Evolutionary conservation across 2,797 vertebrate genomes (phyloP).

Genomic region (Melanotaenia maccullochi): DNA sequence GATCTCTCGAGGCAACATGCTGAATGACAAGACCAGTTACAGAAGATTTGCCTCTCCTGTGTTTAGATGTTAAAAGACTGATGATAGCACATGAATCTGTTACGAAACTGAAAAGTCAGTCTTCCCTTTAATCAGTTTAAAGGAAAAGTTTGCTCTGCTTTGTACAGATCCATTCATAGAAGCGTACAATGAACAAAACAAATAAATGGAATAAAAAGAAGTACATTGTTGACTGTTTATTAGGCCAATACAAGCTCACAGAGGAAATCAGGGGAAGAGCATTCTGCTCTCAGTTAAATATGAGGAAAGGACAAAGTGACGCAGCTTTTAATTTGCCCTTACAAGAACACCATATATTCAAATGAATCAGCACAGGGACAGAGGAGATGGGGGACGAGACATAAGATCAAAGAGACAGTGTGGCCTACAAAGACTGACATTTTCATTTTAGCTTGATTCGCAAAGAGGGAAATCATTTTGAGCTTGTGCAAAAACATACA

Average conservation of each 20-base stretch:
- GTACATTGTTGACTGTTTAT: slow-evolving; percentile 3
- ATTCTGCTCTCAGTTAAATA: slow-evolving; percentile 41
- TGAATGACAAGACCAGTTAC: slow-evolving; percentile 64
- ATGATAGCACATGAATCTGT: slow-evolving; percentile 37
- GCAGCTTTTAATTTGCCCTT: slow-evolving; percentile 56
- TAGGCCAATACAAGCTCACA: slow-evolving; percentile 15
- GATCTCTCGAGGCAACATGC: slow-evolving; percentile 27
- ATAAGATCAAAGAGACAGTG: slow-evolving; percentile 53
- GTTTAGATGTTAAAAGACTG: slow-evolving; percentile 42
- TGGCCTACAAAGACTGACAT: slow-evolving; percentile 49
- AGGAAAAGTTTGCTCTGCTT: slow-evolving; percentile 29
- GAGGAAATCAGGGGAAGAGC: slow-evolving; percentile 28
- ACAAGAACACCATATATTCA: slow-evolving; percentile 50
- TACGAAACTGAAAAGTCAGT: slow-evolving; percentile 28
- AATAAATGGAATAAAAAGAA: neutral
- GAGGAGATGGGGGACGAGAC: slow-evolving; percentile 6
- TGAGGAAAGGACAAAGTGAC: slow-evolving; percentile 24
- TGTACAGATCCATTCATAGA: neutral
- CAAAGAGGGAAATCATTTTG: slow-evolving; percentile 30
- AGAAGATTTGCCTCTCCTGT: slow-evolving; percentile 44
- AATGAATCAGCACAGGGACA: slow-evolving; percentile 35
- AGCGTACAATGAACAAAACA: neutral
- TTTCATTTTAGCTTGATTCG: slow-evolving; percentile 30
- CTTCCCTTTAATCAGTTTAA: slow-evolving; percentile 32
- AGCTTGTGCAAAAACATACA: slow-evolving; percentile 26